These are phyloP conservation scores for Phyllopteryx taeniolatus DNA, from an alignment of 2,113 vertebrate genomes.

Conservation along the genomic window DNA sequence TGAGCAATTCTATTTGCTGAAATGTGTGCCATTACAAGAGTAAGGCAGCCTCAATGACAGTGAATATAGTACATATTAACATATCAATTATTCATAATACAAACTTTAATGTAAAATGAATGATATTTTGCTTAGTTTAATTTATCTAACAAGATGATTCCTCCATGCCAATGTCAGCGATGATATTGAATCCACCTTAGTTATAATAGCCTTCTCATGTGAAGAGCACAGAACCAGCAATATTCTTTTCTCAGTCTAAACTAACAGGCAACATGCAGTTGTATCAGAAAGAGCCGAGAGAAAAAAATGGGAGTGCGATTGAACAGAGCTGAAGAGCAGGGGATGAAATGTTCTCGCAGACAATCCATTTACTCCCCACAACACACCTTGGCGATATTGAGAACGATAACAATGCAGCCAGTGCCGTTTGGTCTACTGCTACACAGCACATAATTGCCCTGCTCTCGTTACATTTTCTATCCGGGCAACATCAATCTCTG, in stretches of 20 bases:
- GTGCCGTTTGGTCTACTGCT: constrained; percentile 58
- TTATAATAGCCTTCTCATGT: background rate
- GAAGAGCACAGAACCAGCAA: background rate
- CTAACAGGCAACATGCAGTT: constrained; percentile 1
- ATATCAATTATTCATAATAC: background rate
- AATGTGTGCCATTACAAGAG: too few species aligned
- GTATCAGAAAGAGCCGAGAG: constrained; percentile 1
- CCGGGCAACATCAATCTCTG: constrained; percentile 77
- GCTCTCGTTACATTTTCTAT: constrained; percentile 75
- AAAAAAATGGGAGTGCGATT: constrained; percentile 14
- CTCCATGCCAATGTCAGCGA: background rate
- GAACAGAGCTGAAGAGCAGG: constrained; percentile 17
- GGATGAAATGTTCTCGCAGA: constrained; percentile 59
- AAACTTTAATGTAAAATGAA: background rate
- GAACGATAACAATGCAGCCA: constrained; percentile 73
- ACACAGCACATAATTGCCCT: constrained; percentile 78
- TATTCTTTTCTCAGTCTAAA: background rate
- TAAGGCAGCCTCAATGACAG: too few species aligned
- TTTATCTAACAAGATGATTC: background rate
- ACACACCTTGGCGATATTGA: constrained; percentile 74
- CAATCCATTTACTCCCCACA: constrained; percentile 72
- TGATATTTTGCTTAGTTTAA: background rate
- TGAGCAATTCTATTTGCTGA: background rate
- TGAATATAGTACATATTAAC: too few species aligned
- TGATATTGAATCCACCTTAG: background rate